Conservation (phyloP, 2,888 invertebrate species). For the Adineta ricciae region DNA sequence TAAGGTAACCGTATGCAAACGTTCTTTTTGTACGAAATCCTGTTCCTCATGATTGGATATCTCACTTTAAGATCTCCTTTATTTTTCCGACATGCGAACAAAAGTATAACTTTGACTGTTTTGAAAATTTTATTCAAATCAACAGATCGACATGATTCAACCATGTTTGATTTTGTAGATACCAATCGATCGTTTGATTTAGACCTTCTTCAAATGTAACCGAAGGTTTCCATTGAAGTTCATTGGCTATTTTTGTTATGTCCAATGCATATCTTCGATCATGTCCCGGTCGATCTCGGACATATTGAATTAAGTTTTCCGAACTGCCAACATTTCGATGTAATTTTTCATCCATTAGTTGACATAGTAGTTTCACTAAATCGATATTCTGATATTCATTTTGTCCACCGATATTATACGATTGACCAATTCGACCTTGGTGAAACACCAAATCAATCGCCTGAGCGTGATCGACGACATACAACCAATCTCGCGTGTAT, state of each 20-base stretch:
- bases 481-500: slow-evolving; percentile 42
- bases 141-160: slow-evolving; percentile 28
- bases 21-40: too few species aligned
- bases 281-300: slow-evolving; percentile 37
- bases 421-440: slow-evolving; percentile 39
- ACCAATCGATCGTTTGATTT: slow-evolving; percentile 37
- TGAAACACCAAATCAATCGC: slow-evolving; percentile 39
- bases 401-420: slow-evolving; percentile 38
- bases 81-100: too few species aligned
- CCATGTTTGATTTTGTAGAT: slow-evolving; percentile 33
- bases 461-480: slow-evolving; percentile 36
- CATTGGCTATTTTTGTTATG: slow-evolving; percentile 37
- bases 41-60: too few species aligned
- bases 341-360: slow-evolving; percentile 40
- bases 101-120: too few species aligned
- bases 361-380: slow-evolving; percentile 42
- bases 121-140: too few species aligned
- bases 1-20: too few species aligned
- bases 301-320: slow-evolving; percentile 36
- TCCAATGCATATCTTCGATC: slow-evolving; percentile 39
- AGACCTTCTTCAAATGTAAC: slow-evolving; percentile 38
- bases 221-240: slow-evolving; percentile 37
- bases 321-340: slow-evolving; percentile 33
- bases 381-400: too few species aligned
- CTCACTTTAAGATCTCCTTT: too few species aligned